Base-by-base conservation (phyloP, 2,797 vertebrate genomes). In the Sebastes paucispinis region DNA sequence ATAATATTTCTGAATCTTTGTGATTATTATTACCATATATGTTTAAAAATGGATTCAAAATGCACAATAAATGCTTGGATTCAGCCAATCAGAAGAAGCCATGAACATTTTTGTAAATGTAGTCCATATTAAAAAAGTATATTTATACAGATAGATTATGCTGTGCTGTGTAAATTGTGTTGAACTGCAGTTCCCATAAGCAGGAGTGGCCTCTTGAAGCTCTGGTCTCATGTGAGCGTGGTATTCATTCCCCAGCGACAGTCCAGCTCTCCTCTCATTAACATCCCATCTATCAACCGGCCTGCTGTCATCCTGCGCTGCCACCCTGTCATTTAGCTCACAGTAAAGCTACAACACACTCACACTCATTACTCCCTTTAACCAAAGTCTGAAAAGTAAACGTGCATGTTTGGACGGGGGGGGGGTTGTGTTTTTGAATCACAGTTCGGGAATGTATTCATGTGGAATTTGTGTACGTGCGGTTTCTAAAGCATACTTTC, bases 221-320 rank as follows among this genome's bases (percentile, higher is more conserved):
- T 74, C 69, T 31, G 71, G 36, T 77, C 73, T 81, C 70, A 78
- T 79, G 75, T 81, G 65, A 84, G 71, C 29, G 55, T 81, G 52
- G 79, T 55, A 83, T 80, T 88, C 22, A 34, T 73, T 90, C 66
- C 75, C 67, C 77, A 65, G 79, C 14, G n/a, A 71, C 31, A 58
- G 75, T 63, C 67, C 67, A 3, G 77, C 89, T 90, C 80, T 89
- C 91, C 91, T 93, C 87, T 93, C 90, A 94, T 94, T 93, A 93
- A 89, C 87, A 85, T 87, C 83, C 82, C 86, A 93, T 94, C 72
- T 20, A 87, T 93, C 93, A 91, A 81, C 69, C 20, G 4, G 20
- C 18, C 66, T 18, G 82, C 89, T 82, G 91, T 88, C 91, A 88
- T 83, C 73, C 78, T 10, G 75, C 2, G 2, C 83, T 54, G 79